phyloP scores from a whole-genome alignment of 2,113 vertebrate genomes.

The Sinocyclocheilus rhinocerous region DNA sequence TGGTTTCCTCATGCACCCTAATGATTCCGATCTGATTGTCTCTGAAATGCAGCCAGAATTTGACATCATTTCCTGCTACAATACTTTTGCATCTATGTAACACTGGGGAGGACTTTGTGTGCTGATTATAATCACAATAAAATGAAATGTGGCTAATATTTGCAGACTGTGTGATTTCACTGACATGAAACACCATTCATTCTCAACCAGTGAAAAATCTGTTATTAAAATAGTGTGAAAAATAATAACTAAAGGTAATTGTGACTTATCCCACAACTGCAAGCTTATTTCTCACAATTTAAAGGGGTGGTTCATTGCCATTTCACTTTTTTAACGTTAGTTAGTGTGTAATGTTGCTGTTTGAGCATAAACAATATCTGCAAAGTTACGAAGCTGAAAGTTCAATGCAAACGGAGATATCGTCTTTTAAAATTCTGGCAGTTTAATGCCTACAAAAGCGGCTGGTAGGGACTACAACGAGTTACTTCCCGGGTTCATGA shows the following conservation, averaged over 20 bases:
- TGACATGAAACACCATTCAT: neutral
- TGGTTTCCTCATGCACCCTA: slow-evolving; percentile 16
- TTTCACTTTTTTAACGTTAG: too few relatives aligned
- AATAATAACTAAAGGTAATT: too few relatives aligned
- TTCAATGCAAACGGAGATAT: too few relatives aligned
- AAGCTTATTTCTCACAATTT: neutral
- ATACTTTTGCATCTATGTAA: neutral
- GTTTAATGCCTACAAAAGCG: too few relatives aligned
- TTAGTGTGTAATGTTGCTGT: too few relatives aligned
- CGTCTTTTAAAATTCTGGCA: too few relatives aligned
- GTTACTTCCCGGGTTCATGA: too few relatives aligned
- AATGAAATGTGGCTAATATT: neutral
- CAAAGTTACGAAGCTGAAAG: too few relatives aligned
- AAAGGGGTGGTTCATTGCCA: too few relatives aligned
- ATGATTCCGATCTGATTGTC: slow-evolving; percentile 6
- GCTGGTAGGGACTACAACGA: too few relatives aligned
- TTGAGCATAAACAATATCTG: too few relatives aligned
- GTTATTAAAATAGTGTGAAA: neutral
- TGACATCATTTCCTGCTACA: slow-evolving; percentile 5
- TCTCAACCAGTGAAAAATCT: neutral
- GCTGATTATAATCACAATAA: neutral
- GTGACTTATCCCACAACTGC: too few relatives aligned
- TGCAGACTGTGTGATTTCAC: neutral
- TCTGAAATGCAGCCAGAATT: neutral
- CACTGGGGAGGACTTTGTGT: neutral